Percentiles rank a stretch among this genome's conserved stretches.
Conservation (phyloP, 2,113 vertebrate genomes). For the Bothrops jararaca region DNA sequence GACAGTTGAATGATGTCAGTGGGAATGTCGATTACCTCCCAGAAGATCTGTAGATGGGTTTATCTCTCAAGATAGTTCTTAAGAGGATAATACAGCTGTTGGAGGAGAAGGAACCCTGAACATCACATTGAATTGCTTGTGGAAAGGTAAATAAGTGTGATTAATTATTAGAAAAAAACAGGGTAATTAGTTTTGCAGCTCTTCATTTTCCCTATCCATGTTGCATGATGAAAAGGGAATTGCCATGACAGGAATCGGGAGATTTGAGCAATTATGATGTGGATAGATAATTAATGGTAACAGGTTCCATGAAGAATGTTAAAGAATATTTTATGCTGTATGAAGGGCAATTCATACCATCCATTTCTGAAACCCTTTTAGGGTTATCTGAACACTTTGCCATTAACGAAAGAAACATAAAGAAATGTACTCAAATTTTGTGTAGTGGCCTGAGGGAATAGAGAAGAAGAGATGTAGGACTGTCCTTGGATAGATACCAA, state of each 20-base stretch:
- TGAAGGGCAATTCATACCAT: background rate
- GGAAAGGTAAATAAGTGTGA: background rate
- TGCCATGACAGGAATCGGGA: background rate
- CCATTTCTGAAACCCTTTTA: background rate
- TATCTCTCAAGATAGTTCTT: background rate
- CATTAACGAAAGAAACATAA: background rate
- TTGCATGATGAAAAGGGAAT: background rate
- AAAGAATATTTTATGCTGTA: background rate
- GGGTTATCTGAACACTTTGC: background rate
- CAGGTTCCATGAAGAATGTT: background rate
- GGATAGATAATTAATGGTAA: background rate
- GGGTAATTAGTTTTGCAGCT: background rate
- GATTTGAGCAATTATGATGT: background rate
- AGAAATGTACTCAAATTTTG: background rate
- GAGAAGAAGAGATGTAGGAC: background rate
- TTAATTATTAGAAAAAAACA: background rate
- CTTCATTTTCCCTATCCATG: background rate
- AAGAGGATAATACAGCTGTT: background rate
- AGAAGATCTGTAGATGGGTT: background rate
- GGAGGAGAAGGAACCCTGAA: background rate
- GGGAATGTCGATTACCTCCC: background rate
- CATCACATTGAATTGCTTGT: background rate
- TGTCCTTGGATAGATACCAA: background rate
- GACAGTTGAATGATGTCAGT: background rate
- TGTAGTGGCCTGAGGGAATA: background rate